Conservation (phyloP, 2,113 vertebrate species). For the Gymnobelideus leadbeateri region DNA sequence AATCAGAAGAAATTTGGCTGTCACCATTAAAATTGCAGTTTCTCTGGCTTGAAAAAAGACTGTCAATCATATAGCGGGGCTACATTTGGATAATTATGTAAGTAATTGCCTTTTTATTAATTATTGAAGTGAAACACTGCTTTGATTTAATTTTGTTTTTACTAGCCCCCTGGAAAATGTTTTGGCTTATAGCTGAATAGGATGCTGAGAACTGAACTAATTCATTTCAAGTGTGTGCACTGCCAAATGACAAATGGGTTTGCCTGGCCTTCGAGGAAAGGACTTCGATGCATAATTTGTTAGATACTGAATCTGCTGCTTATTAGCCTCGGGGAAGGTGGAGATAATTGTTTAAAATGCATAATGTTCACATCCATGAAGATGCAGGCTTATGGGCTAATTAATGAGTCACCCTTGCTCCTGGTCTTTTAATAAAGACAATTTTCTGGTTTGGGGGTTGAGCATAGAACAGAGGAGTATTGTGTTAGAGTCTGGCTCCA, state of each 20-base stretch:
- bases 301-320: conserved; percentile 1
- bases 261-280: conserved; percentile 38
- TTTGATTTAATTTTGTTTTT: conserved; percentile 66
- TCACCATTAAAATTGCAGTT: background rate
- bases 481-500: background rate
- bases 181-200: conserved; percentile 38
- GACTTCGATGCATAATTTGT: background rate
- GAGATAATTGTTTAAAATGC: conserved; percentile 45
- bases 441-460: conserved; percentile 35
- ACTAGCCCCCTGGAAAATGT: conserved; percentile 34
- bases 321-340: conserved; percentile 29
- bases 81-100: conserved; percentile 60
- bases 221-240: conserved; percentile 19
- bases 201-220: conserved; percentile 38
- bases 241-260: conserved; percentile 48
- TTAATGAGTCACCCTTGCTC: background rate
- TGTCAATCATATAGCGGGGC: conserved; percentile 38
- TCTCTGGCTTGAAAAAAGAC: conserved; percentile 52
- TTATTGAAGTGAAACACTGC: conserved; percentile 56
- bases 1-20: background rate
- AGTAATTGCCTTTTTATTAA: conserved; percentile 71
- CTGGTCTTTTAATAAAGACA: background rate
- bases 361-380: background rate
- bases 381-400: background rate
- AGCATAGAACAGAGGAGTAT: conserved; percentile 15